Evolutionary conservation across 2,113 vertebrate species (phyloP).

Genomic region (Mirounga angustirostris): DNA sequence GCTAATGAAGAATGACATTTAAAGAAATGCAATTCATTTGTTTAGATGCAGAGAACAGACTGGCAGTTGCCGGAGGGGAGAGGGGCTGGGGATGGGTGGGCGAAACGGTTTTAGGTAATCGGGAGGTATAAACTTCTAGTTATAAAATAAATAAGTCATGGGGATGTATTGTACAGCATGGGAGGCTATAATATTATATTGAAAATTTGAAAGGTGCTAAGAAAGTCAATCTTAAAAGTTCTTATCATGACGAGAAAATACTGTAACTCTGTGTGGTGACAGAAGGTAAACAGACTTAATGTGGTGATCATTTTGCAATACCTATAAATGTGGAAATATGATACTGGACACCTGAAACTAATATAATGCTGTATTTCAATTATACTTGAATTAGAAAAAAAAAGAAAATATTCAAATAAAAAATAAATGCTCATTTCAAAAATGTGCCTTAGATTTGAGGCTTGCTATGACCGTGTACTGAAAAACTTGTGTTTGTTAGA

Average conservation of each 20-base stretch:
- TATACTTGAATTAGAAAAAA: not conserved
- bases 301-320: not conserved
- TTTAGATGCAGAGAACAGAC: not conserved
- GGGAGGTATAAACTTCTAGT: not conserved
- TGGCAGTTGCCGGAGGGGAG: not conserved
- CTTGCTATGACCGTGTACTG: not conserved
- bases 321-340: not conserved
- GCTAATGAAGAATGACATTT: slow-evolving; percentile 57
- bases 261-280: not conserved
- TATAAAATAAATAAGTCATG: not conserved
- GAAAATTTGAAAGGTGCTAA: not conserved
- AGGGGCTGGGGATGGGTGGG: not conserved
- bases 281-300: not conserved
- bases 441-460: not conserved
- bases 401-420: slow-evolving; percentile 63
- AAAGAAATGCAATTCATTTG: slow-evolving; percentile 36
- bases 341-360: not conserved
- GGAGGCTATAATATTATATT: not conserved
- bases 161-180: not conserved
- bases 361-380: not conserved
- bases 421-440: slow-evolving; percentile 47
- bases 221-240: not conserved
- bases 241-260: not conserved
- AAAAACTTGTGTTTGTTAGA: slow-evolving; percentile 33
- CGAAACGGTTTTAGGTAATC: not conserved